Base-by-base conservation (phyloP, 2,797 vertebrate species). In the Tachyglossus aculeatus region DNA sequence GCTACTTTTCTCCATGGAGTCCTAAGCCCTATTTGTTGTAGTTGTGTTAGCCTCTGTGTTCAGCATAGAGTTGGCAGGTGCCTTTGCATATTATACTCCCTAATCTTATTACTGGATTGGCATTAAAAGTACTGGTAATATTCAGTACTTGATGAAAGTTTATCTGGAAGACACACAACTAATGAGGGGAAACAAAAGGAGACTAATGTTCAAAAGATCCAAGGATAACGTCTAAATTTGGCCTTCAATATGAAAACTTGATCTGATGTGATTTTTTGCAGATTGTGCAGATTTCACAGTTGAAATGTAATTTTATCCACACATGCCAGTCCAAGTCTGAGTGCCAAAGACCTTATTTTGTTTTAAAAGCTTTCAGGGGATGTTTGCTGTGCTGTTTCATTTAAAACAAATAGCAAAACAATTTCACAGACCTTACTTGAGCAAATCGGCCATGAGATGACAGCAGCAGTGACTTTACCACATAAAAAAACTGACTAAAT, bases 201-300 rank as follows among this genome's bases (percentile, higher is more conserved):
- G 41, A 31, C 55, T 70, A 67, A 36, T 61, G 12, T 51, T 16
- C 18, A 71, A 45, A 67, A 59, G 16, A 29, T 21, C 13, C 21
- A 65, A 37, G 43, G n/a, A n/a, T 61, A 71, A 39, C 45, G 50
- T 72, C 70, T 72, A 24, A 45, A 45, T 12, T 15, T 27, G 43
- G 27, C 9, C 19, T 51, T 54, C 58, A 21, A 51, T 36, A 25
- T 36, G 37, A 22, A 56, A 25, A 68, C 60, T 69, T 57, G 60
- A 11, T 57, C 56, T 62, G 43, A 54, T 19, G 7, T 3, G 6
- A 31, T 44, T 61, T 34, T 61, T 47, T 14, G 16, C 21, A 51
- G 45, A 69, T 25, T 71, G 15, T 45, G 81, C 60, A 54, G 45
- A 71, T 59, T n/a, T n/a, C 59, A 43, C 27, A 68, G 37, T 50